Evolutionary conservation across 2,888 invertebrate genomes (phyloP).

Genomic region (Acrocyrtus sp.): DNA sequence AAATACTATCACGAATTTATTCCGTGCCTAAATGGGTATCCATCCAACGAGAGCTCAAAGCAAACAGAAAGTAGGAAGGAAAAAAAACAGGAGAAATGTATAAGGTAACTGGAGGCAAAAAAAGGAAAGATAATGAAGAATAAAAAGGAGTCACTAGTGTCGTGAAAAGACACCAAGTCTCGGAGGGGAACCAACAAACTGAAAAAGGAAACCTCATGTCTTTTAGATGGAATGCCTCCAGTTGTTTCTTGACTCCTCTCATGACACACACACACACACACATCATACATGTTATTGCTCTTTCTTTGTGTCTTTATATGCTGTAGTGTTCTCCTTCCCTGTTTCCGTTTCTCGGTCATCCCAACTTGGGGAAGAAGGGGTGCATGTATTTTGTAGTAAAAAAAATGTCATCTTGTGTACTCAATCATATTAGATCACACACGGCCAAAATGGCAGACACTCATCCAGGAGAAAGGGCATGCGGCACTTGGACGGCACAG

Average conservation of each 20-base stretch:
- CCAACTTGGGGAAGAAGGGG: neutral
- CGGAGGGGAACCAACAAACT: constrained; percentile 31
- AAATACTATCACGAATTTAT: neutral
- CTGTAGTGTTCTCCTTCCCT: too few species aligned
- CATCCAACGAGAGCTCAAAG: too few species aligned
- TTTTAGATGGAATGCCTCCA: neutral
- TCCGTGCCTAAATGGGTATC: too few species aligned
- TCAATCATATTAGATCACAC: neutral
- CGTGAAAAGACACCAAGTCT: constrained; percentile 38
- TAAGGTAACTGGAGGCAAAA: constrained; percentile 17
- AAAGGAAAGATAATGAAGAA: constrained; percentile 5
- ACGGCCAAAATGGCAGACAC: neutral
- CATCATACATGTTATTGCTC: neutral
- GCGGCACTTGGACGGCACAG: neutral
- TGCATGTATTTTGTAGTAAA: neutral
- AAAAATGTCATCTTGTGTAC: constrained; percentile 3
- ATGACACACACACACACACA: neutral
- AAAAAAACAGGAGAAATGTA: neutral
- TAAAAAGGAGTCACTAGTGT: constrained; percentile 10
- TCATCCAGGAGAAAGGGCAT: neutral
- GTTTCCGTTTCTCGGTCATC: neutral
- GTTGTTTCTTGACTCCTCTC: constrained; percentile 7
- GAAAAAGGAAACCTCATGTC: constrained; percentile 1
- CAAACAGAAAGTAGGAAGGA: neutral
- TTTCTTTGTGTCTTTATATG: neutral